phyloP scores from a whole-genome alignment of 2,888 invertebrate species.

The Gerosis bhagava region DNA sequence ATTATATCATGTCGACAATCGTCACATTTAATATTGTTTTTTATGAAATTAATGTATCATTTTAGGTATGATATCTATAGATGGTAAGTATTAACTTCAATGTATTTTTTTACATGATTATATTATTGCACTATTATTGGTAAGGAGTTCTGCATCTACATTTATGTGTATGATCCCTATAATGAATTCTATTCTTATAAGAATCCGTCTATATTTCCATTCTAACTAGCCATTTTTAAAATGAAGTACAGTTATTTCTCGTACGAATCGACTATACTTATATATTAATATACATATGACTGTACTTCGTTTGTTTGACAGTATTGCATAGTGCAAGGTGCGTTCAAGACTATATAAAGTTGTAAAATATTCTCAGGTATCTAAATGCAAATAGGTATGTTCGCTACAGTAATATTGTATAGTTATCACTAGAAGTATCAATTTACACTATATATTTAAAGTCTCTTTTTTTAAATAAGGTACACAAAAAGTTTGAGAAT shows the following conservation, averaged over 20 bases:
- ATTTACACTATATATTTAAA: slow-evolving; percentile 31
- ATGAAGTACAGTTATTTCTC: background rate
- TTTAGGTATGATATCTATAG: no score
- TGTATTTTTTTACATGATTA: no score
- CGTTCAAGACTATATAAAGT: slow-evolving; percentile 20
- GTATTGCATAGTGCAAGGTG: slow-evolving; percentile 44
- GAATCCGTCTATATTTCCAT: slow-evolving; percentile 6
- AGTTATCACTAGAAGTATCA: slow-evolving; percentile 29
- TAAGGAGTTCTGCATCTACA: slow-evolving; percentile 4
- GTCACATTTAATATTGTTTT: no score
- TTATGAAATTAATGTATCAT: no score
- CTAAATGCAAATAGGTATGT: slow-evolving; percentile 27
- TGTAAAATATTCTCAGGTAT: slow-evolving; percentile 23
- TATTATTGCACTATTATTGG: background rate
- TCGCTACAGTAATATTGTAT: slow-evolving; percentile 32
- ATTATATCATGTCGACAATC: no score
- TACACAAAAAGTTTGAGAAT: slow-evolving; percentile 26
- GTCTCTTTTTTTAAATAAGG: slow-evolving; percentile 32
- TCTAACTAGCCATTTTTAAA: background rate
- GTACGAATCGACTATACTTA: no score
- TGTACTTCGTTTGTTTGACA: background rate
- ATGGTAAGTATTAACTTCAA: no score
- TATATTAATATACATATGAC: background rate
- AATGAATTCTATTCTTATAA: no score
- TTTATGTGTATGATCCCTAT: no score